These are phyloP conservation scores for Brachyptera putata DNA, from an alignment of 2,888 invertebrate genomes.

Conservation along the genomic window DNA sequence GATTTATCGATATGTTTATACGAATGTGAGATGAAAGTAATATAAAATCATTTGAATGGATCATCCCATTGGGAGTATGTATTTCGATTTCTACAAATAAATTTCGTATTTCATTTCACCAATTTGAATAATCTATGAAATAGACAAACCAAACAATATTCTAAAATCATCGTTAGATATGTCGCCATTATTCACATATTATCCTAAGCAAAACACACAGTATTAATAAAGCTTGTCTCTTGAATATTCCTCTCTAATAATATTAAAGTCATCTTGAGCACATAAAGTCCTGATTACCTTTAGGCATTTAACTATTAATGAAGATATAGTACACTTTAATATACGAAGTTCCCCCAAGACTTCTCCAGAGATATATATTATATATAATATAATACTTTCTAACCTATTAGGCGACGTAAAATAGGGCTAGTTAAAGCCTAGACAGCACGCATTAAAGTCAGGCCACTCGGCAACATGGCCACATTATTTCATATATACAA, in stretches of 20 bases:
- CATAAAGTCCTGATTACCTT: conserved; percentile 14
- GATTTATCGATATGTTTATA: too few species aligned
- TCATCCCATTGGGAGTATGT: too few species aligned
- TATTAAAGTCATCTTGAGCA: conserved; percentile 4
- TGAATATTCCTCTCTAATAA: neutral
- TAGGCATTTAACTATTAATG: conserved; percentile 8
- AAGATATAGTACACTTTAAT: conserved; percentile 18
- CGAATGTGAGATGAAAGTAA: too few species aligned
- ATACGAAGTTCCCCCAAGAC: conserved; percentile 12
- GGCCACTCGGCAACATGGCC: conserved; percentile 7
- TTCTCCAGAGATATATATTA: conserved; percentile 1
- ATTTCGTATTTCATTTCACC: too few species aligned
- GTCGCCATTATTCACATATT: neutral
- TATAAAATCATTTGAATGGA: too few species aligned
- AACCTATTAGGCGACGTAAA: neutral
- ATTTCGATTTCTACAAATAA: too few species aligned
- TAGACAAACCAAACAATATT: too few species aligned
- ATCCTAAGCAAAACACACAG: neutral
- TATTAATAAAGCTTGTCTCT: neutral
- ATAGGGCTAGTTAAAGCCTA: conserved; percentile 17
- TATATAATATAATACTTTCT: too few species aligned
- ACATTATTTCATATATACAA: conserved; percentile 1
- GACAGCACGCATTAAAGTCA: conserved; percentile 18
- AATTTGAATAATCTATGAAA: too few species aligned
- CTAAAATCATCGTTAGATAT: neutral